Conservation (phyloP, 2,113 vertebrate genomes). For the Catharus minimus region DNA sequence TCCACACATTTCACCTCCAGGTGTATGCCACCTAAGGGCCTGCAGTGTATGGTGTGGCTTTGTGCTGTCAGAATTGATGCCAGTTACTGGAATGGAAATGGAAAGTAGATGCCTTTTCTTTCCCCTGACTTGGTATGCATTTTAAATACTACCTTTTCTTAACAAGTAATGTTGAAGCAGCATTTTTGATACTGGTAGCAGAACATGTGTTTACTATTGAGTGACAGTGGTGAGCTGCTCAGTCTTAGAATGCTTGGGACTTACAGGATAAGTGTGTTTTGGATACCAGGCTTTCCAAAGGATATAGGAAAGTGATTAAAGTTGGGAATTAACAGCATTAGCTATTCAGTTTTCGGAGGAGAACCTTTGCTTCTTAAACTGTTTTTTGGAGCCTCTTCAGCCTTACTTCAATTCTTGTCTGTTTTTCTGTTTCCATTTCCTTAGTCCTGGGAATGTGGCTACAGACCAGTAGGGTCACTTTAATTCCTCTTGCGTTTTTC, state of each 20-base stretch:
- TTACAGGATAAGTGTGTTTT: neutral
- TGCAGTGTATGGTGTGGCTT: fast-evolving
- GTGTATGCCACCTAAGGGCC: neutral
- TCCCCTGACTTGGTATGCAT: neutral
- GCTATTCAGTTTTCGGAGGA: neutral
- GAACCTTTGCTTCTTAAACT: neutral
- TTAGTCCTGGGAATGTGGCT: neutral
- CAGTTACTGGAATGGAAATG: neutral
- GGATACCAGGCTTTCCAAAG: neutral
- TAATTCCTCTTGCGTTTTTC: neutral
- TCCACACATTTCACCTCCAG: neutral
- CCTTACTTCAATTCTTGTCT: neutral
- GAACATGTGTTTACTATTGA: neutral
- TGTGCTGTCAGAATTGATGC: neutral
- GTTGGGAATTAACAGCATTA: neutral
- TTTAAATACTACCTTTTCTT: neutral
- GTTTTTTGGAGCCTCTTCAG: neutral
- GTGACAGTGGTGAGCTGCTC: neutral
- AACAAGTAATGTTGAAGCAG: neutral
- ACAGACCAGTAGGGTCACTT: neutral
- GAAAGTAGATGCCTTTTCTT: neutral
- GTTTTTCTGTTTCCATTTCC: neutral
- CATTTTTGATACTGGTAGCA: neutral
- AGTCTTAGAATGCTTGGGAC: neutral
- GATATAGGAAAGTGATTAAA: neutral